Percentiles rank a stretch among this genome's conserved stretches.
phyloP scores from a whole-genome alignment of 2,888 invertebrate species.

The Cryptophagus acutangulus region DNA sequence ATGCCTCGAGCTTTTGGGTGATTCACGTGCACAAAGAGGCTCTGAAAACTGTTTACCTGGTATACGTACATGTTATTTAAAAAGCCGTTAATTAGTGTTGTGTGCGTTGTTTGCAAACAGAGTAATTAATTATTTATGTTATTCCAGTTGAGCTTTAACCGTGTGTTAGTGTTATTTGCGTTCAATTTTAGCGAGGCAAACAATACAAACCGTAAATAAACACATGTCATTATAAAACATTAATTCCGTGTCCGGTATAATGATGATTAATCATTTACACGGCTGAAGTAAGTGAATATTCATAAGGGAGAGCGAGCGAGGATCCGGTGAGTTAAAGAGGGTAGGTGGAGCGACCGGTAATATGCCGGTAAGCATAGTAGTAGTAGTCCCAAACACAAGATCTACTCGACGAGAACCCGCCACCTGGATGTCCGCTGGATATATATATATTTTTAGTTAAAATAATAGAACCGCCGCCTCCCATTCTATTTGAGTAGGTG shows the following conservation, averaged over 20 bases:
- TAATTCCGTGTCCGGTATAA: constrained; percentile 45
- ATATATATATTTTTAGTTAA: constrained; percentile 37
- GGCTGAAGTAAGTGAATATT: constrained; percentile 42
- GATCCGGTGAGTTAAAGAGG: constrained; percentile 9
- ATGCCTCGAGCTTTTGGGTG: too few relatives aligned
- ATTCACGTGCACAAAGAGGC: too few relatives aligned
- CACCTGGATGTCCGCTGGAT: constrained; percentile 40
- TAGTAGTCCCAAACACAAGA: constrained; percentile 9
- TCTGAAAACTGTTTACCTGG: neutral
- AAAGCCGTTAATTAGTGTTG: constrained; percentile 7
- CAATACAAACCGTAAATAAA: constrained; percentile 41
- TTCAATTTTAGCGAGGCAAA: constrained; percentile 31
- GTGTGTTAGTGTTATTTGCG: constrained; percentile 17
- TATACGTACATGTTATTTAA: constrained; percentile 4
- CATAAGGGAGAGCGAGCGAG: constrained; percentile 32
- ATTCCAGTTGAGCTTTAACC: constrained; percentile 10
- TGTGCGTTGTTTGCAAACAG: constrained; percentile 3
- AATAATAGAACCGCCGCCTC: constrained; percentile 36
- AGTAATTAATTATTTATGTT: constrained; percentile 8
- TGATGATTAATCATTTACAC: constrained; percentile 48
- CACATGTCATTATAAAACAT: constrained; percentile 46
- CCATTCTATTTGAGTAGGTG: constrained; percentile 30
- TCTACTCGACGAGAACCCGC: constrained; percentile 22
- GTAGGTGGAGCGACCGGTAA: constrained; percentile 5
- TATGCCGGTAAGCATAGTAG: constrained; percentile 6